phyloP scores from a whole-genome alignment of 2,888 invertebrate genomes.

The Ernsta delagoae region DNA sequence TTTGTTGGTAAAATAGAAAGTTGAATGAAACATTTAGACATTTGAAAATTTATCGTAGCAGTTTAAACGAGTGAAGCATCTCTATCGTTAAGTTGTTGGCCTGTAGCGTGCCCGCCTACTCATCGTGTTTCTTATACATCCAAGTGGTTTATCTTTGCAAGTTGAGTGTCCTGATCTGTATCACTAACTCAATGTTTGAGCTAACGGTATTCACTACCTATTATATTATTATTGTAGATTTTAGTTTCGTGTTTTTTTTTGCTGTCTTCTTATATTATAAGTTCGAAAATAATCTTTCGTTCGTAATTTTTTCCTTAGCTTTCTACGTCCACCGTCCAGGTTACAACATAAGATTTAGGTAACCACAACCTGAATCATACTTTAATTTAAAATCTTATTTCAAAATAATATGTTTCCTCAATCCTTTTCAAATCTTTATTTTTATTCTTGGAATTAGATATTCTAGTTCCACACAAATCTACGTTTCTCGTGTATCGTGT shows the following conservation, averaged over 20 bases:
- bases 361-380: background rate
- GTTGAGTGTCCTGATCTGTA: constrained; percentile 1
- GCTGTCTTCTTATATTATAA: too few relatives aligned
- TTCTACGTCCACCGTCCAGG: too few relatives aligned
- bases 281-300: too few relatives aligned
- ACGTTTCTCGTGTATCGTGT: background rate
- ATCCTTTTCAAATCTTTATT: background rate
- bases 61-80: background rate
- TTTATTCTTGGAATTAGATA: background rate
- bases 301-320: too few relatives aligned
- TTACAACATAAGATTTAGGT: too few relatives aligned
- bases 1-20: background rate
- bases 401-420: background rate
- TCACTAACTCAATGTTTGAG: background rate
- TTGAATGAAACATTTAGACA: background rate
- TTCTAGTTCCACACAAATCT: background rate
- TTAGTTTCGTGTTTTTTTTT: too few relatives aligned
- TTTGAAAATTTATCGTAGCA: background rate
- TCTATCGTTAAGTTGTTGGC: background rate
- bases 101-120: background rate
- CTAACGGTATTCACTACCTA: too few relatives aligned
- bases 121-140: background rate
- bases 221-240: too few relatives aligned
- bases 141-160: background rate
- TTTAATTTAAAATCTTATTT: background rate